These are phyloP conservation scores for Melieria crassipennis DNA, from an alignment of 2,888 invertebrate genomes.

Conservation along the genomic window DNA sequence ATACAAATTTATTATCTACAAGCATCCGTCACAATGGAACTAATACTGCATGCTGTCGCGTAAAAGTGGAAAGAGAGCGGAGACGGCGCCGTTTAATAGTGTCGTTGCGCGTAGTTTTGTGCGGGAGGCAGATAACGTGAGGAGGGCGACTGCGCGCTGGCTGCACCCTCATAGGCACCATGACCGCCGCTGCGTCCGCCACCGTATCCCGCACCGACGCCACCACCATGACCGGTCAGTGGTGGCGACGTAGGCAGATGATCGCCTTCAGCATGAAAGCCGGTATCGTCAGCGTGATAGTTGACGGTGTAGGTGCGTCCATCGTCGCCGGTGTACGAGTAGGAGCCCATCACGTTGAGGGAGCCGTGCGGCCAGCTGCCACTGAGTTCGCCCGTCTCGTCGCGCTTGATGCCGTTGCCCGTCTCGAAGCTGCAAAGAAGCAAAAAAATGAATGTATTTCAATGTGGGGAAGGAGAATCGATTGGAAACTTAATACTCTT, in stretches of 20 bases:
- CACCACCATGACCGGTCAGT: constrained; percentile 67
- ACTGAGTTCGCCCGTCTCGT: constrained; percentile 70
- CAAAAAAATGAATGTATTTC: not conserved
- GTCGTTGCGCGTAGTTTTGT: constrained; percentile 46
- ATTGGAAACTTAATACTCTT: no score
- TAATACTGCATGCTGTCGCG: no score
- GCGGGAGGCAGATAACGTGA: constrained; percentile 57
- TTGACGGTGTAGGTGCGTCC: constrained; percentile 72
- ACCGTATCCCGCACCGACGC: constrained; percentile 18
- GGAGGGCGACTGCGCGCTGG: constrained; percentile 47
- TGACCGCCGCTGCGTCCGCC: constrained; percentile 33
- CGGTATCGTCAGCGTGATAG: constrained; percentile 80
- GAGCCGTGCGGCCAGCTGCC: constrained; percentile 71
- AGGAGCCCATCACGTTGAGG: constrained; percentile 72
- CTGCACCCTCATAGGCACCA: constrained; percentile 42
- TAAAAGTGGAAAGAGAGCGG: no score
- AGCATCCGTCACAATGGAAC: no score
- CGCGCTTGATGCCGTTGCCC: constrained; percentile 73
- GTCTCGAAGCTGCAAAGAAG: constrained; percentile 69
- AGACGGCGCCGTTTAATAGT: constrained; percentile 20
- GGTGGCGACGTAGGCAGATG: constrained; percentile 82
- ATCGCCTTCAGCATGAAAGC: constrained; percentile 80
- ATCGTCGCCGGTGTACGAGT: constrained; percentile 73
- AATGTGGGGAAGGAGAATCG: not conserved
- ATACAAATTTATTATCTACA: no score